phyloP scores from a whole-genome alignment of 1,140 invertebrate genomes.

The Colletes latitarsis region DNA sequence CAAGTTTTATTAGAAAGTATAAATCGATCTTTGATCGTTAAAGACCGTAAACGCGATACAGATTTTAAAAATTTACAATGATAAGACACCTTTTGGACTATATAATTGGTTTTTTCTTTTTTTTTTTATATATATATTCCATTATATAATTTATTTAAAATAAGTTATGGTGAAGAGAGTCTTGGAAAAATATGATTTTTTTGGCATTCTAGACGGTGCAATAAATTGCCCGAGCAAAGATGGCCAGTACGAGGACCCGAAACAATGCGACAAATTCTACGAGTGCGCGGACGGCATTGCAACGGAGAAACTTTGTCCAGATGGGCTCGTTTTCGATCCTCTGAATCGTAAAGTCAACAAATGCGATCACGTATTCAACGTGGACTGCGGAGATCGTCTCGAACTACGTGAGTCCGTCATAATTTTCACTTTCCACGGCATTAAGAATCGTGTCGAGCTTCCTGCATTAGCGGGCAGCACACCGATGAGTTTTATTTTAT shows the following conservation, averaged over 20 bases:
- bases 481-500: too few species aligned
- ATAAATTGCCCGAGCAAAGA: slow-evolving; percentile 89
- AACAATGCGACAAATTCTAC: slow-evolving; percentile 93
- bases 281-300: slow-evolving; percentile 88
- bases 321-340: slow-evolving; percentile 93
- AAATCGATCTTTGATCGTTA: too few species aligned
- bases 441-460: background rate
- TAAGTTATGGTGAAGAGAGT: background rate
- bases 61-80: too few species aligned
- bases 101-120: too few species aligned
- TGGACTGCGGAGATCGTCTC: slow-evolving; percentile 91
- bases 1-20: too few species aligned
- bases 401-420: slow-evolving; percentile 89
- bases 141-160: too few species aligned
- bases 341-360: slow-evolving; percentile 92
- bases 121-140: too few species aligned
- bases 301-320: slow-evolving; percentile 89
- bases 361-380: slow-evolving; percentile 94
- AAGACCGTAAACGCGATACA: too few species aligned
- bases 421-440: background rate
- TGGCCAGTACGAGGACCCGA: slow-evolving; percentile 89
- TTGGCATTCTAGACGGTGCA: slow-evolving; percentile 81
- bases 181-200: background rate
- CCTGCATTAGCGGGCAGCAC: too few species aligned
- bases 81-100: too few species aligned